phyloP scores from a whole-genome alignment of 1,140 invertebrate species.

The Scylla paramamosain region DNA sequence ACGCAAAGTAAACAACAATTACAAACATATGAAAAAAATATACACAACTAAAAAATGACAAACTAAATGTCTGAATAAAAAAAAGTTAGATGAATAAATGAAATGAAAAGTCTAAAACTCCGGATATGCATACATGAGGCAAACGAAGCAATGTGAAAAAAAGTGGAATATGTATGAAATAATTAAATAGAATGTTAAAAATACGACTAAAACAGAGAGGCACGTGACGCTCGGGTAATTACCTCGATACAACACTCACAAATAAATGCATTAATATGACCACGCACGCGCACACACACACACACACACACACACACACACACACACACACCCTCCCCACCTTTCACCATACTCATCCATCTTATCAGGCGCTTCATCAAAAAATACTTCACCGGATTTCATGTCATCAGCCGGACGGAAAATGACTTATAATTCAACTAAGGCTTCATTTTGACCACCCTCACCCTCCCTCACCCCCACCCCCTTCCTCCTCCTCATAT shows the following conservation, averaged over 20 bases:
- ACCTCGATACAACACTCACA: background rate
- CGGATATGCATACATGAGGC: too few species aligned
- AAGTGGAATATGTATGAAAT: too few species aligned
- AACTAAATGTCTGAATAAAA: too few species aligned
- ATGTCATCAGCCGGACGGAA: background rate
- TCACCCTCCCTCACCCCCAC: background rate
- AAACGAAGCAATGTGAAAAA: too few species aligned
- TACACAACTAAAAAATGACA: too few species aligned
- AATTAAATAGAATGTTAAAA: too few species aligned
- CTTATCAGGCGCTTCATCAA: background rate
- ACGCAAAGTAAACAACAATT: background rate
- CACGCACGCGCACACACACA: background rate
- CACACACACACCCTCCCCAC: background rate
- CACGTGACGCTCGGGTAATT: too few species aligned
- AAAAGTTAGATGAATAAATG: too few species aligned
- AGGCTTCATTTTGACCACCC: background rate
- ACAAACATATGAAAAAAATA: too few species aligned
- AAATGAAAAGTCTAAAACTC: too few species aligned
- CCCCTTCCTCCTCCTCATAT: background rate
- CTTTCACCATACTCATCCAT: conserved; percentile 24
- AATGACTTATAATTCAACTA: conserved; percentile 6
- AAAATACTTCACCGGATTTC: background rate
- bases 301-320: conserved; percentile 18
- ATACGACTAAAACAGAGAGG: too few species aligned
- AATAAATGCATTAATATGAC: background rate